Conservation (phyloP, 2,888 invertebrate species). For the Margaritifera margaritifera region DNA sequence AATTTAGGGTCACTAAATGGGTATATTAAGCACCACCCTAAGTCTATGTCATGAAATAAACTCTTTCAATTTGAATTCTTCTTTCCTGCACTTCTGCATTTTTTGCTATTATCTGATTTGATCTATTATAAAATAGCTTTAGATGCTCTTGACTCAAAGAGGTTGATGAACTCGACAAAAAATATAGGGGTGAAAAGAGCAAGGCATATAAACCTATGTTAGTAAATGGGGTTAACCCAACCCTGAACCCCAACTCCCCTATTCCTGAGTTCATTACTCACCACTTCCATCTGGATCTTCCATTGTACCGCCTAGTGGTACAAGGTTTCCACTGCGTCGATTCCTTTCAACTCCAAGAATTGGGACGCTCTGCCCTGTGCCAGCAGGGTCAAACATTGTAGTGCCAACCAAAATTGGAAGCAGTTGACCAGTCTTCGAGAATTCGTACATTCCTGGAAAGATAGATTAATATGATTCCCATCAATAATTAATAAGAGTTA, state of each 20-base stretch:
- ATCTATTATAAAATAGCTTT: no score
- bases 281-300: conserved; percentile 70
- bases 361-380: conserved; percentile 65
- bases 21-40: no score
- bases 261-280: conserved; percentile 15
- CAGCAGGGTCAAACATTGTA: conserved; percentile 64
- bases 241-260: not conserved
- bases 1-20: no score
- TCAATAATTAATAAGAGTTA: no score
- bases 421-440: conserved; percentile 66
- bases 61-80: no score
- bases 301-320: conserved; percentile 70
- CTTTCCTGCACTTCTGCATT: no score
- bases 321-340: conserved; percentile 52
- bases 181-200: not conserved
- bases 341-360: conserved; percentile 65
- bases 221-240: not conserved
- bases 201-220: not conserved
- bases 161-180: no score
- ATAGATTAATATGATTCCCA: not conserved
- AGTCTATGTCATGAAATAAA: no score
- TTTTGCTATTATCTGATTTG: no score
- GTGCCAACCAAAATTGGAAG: conserved; percentile 70
- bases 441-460: conserved; percentile 68
- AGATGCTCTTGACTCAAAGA: no score